phyloP scores from a whole-genome alignment of 2,797 vertebrate genomes.

The Bradypus variegatus region DNA sequence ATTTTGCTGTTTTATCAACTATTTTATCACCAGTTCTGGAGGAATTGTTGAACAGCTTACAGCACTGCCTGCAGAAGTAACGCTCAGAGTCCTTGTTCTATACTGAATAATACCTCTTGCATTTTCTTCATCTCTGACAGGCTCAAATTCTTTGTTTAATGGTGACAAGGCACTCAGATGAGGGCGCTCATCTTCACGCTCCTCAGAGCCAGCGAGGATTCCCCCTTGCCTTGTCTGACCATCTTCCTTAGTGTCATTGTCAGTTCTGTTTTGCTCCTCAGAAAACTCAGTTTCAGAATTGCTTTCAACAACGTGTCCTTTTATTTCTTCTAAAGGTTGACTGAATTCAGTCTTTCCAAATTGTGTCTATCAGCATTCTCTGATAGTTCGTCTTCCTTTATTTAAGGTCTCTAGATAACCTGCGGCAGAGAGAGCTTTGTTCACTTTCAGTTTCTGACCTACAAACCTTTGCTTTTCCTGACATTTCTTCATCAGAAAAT shows the following conservation, averaged over 20 bases:
- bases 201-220: not conserved
- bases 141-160: slow-evolving; percentile 54
- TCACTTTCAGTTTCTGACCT: slow-evolving; percentile 39
- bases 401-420: not conserved
- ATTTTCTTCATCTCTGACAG: slow-evolving; percentile 59
- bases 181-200: slow-evolving; percentile 53
- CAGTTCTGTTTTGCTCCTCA: slow-evolving; percentile 18
- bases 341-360: slow-evolving; percentile 77
- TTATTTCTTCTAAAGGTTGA: slow-evolving; percentile 78
- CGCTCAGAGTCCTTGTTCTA: too few species aligned
- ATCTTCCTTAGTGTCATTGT: slow-evolving; percentile 22
- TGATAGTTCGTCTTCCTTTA: slow-evolving; percentile 41
- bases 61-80: too few species aligned
- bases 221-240: not conserved
- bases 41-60: too few species aligned
- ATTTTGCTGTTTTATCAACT: too few species aligned
- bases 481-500: slow-evolving; percentile 54
- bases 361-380: not conserved
- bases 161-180: slow-evolving; percentile 54
- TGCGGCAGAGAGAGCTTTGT: not conserved
- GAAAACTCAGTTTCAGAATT: slow-evolving; percentile 36
- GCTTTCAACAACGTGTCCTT: slow-evolving; percentile 68
- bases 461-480: not conserved
- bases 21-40: too few species aligned
- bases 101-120: too few species aligned